Conservation (phyloP, 2,113 vertebrate species). For the Bettongia penicillata region DNA sequence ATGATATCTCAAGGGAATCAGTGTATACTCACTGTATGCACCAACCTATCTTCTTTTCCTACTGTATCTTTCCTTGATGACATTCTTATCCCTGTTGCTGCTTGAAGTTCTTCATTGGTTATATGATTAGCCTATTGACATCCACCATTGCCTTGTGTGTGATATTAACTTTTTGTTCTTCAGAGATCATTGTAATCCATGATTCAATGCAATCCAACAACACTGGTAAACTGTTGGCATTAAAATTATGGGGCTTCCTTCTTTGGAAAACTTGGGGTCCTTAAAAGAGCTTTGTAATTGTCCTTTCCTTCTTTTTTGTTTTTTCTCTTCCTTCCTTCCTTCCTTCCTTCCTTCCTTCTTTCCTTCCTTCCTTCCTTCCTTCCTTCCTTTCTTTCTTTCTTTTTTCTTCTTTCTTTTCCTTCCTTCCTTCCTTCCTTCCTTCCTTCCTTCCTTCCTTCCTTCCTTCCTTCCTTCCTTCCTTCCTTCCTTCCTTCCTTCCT, state of each 20-base stretch:
- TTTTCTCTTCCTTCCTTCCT: too few species aligned
- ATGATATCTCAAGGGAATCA: neutral
- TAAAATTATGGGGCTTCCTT: neutral
- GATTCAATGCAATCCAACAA: neutral
- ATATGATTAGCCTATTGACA: neutral
- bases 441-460: neutral
- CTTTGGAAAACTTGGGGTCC: neutral
- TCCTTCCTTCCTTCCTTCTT: neutral
- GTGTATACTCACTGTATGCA: neutral
- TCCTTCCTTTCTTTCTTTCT: neutral
- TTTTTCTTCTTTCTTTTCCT: too few species aligned
- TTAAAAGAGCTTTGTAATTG: neutral
- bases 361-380: neutral
- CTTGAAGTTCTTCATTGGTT: neutral
- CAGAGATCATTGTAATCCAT: neutral
- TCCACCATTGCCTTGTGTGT: neutral
- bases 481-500: neutral
- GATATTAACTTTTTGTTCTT: neutral
- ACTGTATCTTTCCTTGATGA: neutral
- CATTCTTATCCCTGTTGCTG: neutral
- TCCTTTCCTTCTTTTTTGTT: neutral
- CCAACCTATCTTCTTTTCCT: neutral
- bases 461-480: neutral
- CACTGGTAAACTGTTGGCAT: neutral
- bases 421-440: neutral